Evolutionary conservation across 2,797 vertebrate species (phyloP).

Genomic region (Epinephelus awoara): DNA sequence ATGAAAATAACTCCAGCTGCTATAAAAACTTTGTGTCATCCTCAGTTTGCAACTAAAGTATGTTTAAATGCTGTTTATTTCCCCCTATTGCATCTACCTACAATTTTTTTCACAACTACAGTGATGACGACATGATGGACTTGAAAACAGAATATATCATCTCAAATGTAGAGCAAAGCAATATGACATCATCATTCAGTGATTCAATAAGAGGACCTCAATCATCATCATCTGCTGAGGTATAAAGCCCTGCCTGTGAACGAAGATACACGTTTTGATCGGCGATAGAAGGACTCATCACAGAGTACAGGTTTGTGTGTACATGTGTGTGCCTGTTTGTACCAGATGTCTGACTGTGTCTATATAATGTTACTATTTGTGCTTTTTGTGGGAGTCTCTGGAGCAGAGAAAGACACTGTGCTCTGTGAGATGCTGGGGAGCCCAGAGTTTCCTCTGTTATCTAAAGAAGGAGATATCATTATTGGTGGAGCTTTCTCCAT

Average conservation of each 20-base stretch:
- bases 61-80: not conserved
- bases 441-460: slow-evolving; percentile 77
- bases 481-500: slow-evolving; percentile 86
- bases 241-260: slow-evolving; percentile 53
- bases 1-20: too few relatives aligned
- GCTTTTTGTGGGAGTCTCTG: slow-evolving; percentile 57
- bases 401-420: slow-evolving; percentile 52
- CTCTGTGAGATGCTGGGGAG: slow-evolving; percentile 77
- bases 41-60: not conserved
- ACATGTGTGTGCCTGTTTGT: slow-evolving; percentile 7
- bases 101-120: not conserved
- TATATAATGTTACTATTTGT: slow-evolving; percentile 65
- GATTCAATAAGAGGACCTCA: slow-evolving; percentile 48
- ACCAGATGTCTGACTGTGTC: slow-evolving; percentile 42
- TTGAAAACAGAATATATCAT: not conserved
- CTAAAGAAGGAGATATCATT: slow-evolving; percentile 79
- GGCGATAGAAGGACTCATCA: not conserved
- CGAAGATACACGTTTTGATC: not conserved
- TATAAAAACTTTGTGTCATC: too few relatives aligned
- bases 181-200: slow-evolving; percentile 46
- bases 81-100: not conserved
- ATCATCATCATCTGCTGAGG: slow-evolving; percentile 22
- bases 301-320: slow-evolving; percentile 10
- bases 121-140: not conserved
- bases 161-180: not conserved